Percentiles rank a stretch among this genome's conserved stretches.
These are phyloP conservation scores for Botia kubotai DNA, from an alignment of 2,797 vertebrate genomes.

Conservation along the genomic window DNA sequence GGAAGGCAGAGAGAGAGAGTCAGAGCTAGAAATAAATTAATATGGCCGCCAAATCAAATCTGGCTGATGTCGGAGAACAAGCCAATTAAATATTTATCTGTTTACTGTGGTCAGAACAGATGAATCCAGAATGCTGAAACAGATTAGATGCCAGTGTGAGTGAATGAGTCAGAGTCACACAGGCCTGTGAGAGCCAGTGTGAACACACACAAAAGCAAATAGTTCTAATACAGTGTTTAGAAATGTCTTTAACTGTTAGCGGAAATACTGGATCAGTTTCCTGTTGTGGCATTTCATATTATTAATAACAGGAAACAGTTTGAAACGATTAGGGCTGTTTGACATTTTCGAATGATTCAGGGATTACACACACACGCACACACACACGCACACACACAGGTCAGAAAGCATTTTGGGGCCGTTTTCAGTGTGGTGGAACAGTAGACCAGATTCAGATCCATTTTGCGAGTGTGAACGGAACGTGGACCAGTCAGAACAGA, in stretches of 20 bases:
- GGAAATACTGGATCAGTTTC: neutral
- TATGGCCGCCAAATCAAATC: constrained; percentile 21
- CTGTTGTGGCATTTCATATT: neutral
- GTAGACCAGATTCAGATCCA: neutral
- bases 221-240: neutral
- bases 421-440: too few relatives aligned
- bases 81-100: constrained; percentile 51
- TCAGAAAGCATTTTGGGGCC: constrained; percentile 3
- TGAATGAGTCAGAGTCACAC: constrained; percentile 29
- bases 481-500: neutral
- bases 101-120: constrained; percentile 45
- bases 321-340: neutral
- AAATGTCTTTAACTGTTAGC: neutral
- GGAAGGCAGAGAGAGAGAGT: neutral
- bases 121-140: constrained; percentile 29
- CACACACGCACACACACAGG: neutral
- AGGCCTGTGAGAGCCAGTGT: neutral
- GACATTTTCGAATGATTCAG: constrained; percentile 27
- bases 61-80: constrained; percentile 32
- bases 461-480: neutral
- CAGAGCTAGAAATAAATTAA: neutral
- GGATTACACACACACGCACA: neutral
- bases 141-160: constrained; percentile 39
- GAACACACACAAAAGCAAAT: constrained; percentile 28
- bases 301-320: neutral